Evolutionary conservation across 37 sponge, comb jelly and placozoan species (phyloP).

Genomic region (Mnemiopsis leidyi): DNA sequence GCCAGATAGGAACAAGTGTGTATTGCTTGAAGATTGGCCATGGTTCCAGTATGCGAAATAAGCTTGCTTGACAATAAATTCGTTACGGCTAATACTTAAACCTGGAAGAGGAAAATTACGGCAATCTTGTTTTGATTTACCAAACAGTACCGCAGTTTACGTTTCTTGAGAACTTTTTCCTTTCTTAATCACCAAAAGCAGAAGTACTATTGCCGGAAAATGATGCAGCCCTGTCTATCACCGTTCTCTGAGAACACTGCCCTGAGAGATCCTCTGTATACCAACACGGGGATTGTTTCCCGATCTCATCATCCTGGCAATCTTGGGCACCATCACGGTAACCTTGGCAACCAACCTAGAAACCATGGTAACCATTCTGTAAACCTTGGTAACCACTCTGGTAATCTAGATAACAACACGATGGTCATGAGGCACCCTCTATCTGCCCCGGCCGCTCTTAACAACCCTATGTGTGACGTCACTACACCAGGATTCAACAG

Average conservation of each 20-base stretch:
- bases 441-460: neutral
- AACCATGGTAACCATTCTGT: neutral
- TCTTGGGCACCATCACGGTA: neutral
- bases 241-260: neutral
- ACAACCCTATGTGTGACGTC: neutral
- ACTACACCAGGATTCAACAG: neutral
- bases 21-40: neutral
- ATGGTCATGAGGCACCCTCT: neutral
- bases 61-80: neutral
- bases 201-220: neutral
- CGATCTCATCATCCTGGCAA: neutral
- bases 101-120: neutral
- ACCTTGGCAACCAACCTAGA: neutral
- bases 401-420: neutral
- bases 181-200: neutral
- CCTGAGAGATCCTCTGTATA: neutral
- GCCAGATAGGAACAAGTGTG: neutral
- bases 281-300: neutral
- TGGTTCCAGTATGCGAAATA: neutral
- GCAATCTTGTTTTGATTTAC: neutral
- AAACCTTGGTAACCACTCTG: neutral
- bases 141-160: neutral
- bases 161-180: neutral
- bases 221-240: neutral
- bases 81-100: neutral